A percentile compares a stretch with the other conserved stretches of the same genome.
phyloP scores from a whole-genome alignment of 2,113 vertebrate species.

The Semicossyphus pulcher region DNA sequence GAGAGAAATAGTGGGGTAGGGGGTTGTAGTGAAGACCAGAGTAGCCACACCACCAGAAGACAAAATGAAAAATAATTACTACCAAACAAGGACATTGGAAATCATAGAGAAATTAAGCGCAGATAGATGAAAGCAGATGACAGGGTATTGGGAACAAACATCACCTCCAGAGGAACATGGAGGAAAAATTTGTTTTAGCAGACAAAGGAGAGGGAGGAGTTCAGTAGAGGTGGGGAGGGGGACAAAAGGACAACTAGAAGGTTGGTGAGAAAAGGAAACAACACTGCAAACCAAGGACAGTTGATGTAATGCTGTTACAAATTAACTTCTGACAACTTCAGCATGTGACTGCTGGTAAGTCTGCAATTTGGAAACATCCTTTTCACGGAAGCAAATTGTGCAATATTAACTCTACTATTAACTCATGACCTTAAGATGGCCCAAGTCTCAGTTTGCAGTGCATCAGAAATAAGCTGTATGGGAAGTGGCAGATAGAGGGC shows the following conservation, averaged over 20 bases:
- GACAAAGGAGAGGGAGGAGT: conserved; percentile 62
- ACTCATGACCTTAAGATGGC: neutral
- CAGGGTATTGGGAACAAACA: conserved; percentile 72
- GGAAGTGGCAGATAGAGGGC: conserved; percentile 57
- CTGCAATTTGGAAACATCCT: conserved; percentile 36
- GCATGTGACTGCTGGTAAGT: conserved; percentile 46
- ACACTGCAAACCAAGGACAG: conserved; percentile 77
- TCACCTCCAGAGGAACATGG: conserved; percentile 71
- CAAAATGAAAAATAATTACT: conserved; percentile 77
- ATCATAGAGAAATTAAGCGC: conserved; percentile 64
- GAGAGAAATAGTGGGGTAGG: conserved; percentile 32
- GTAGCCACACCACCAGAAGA: conserved; percentile 81
- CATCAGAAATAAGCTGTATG: conserved; percentile 59
- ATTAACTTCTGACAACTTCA: conserved; percentile 35
- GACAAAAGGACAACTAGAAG: conserved; percentile 67
- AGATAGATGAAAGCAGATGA: conserved; percentile 69
- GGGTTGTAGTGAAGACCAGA: conserved; percentile 77
- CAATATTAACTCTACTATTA: neutral
- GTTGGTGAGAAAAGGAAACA: conserved; percentile 61
- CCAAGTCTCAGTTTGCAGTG: conserved; percentile 76
- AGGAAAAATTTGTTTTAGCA: conserved; percentile 79
- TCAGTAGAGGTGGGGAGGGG: conserved; percentile 64
- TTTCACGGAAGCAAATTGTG: conserved; percentile 32
- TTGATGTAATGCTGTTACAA: conserved; percentile 39
- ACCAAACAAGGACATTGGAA: conserved; percentile 41